Evolutionary conservation across 2,888 invertebrate genomes (phyloP), one percentile per base, ranked within the genome.

Genomic region (Ophion slaviceki): DNA sequence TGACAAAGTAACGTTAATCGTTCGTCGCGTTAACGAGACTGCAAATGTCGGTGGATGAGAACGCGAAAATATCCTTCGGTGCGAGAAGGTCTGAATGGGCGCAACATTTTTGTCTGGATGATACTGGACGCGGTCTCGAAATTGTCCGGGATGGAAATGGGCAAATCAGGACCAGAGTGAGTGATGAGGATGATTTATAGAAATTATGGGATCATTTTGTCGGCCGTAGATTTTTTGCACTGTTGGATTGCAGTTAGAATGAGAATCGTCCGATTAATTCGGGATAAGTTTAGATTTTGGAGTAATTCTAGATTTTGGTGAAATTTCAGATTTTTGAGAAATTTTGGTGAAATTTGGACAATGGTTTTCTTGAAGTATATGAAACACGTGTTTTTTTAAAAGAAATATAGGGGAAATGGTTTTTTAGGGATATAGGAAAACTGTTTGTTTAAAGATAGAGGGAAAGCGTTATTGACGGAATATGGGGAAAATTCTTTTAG

Each of bases 1-100:
- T 14, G 32, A 59, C 59, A 72, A 47, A 47, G 72, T 62, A 68
- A 74, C 57, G 47, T 74, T 81, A 78, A 85, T 82, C 75, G 82
- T 64, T 32, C 10, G 24, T 45, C 70, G 59, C 40, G 20, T 70
- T 76, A 81, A 85, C 74, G 80, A 81, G 68, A 62, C 45, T 40
- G 57, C 14, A 36, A 66, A 66, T 36, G 20, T 6, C 8, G 6
- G 6, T 14, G 0, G 20, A 70, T 53, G 10, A 17, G 17, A 1
- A 5, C 14, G 17, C 3, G 14, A 53, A 47, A 14, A 3, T 47
- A 11, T 14, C 47, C 14, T 14, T 47, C 1, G 47, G 10, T 8
- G 11, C 14, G 47, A 40, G 8, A 40, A 8, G 40, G 0, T 47
- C 14, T 0, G 1, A 47, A 47, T 47, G 14, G 11, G 10, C 14